Conservation (phyloP, 2,888 invertebrate genomes). For the Epinotia brunnichana region DNA sequence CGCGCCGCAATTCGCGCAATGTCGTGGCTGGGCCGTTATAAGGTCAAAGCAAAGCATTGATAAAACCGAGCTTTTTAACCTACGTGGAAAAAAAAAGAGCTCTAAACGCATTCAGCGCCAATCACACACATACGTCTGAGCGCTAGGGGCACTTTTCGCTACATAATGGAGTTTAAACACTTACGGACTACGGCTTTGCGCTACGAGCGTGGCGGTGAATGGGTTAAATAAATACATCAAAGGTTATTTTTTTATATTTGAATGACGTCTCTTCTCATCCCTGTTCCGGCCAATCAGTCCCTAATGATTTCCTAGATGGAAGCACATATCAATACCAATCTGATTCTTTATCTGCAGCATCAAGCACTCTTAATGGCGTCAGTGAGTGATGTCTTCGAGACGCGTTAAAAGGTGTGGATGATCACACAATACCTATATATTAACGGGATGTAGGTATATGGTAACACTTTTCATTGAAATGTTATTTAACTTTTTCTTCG, state of each 20-base stretch:
- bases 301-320: constrained; percentile 82
- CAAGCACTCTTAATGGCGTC: constrained; percentile 74
- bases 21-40: too few species aligned
- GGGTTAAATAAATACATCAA: too few species aligned
- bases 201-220: too few species aligned
- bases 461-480: background rate
- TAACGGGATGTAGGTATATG: background rate
- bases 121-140: too few species aligned
- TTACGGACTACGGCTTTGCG: too few species aligned
- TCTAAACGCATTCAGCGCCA: too few species aligned
- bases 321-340: constrained; percentile 81
- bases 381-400: constrained; percentile 55
- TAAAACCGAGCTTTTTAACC: too few species aligned
- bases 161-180: too few species aligned
- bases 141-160: too few species aligned
- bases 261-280: constrained; percentile 47
- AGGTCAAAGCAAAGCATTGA: too few species aligned
- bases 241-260: background rate
- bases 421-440: constrained; percentile 45
- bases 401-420: constrained; percentile 58
- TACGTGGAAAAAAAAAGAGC: too few species aligned
- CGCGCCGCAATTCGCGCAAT: too few species aligned
- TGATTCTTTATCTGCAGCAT: constrained; percentile 75
- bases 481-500: background rate
- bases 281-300: constrained; percentile 61